A percentile compares a stretch with the other conserved stretches of the same genome.
Evolutionary conservation across 2,888 invertebrate genomes (phyloP).

Genomic region (Zonitis immaculata): DNA sequence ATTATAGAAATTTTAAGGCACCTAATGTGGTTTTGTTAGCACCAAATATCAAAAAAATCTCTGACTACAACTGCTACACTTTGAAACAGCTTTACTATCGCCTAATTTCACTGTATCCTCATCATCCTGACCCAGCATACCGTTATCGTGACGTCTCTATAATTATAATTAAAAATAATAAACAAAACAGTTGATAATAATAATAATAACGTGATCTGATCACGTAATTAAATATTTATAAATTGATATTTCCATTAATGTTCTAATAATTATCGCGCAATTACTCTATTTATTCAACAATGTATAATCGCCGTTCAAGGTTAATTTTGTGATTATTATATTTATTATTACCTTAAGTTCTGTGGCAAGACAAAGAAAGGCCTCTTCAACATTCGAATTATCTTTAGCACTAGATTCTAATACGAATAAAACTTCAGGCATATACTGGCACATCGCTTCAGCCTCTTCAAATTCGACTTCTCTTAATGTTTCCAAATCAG

Average conservation of each 20-base stretch:
- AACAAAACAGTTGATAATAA: no score
- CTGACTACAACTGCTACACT: conserved; percentile 61
- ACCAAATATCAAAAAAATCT: conserved; percentile 27
- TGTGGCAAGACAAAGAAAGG: conserved; percentile 79
- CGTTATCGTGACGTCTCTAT: conserved; percentile 71
- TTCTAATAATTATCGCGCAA: background rate
- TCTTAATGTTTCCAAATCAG: conserved; percentile 73
- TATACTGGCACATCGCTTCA: conserved; percentile 77
- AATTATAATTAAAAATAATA: conserved; percentile 32
- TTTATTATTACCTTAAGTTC: conserved; percentile 67
- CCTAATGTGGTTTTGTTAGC: conserved; percentile 5
- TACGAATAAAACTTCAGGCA: conserved; percentile 81
- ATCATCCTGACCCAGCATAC: conserved; percentile 55
- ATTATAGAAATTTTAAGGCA: conserved; percentile 13
- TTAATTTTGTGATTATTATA: no score
- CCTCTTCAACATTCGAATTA: conserved; percentile 85
- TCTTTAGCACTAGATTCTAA: conserved; percentile 89
- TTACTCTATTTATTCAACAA: background rate
- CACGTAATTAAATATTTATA: no score
- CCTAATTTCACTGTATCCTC: conserved; percentile 64
- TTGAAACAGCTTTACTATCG: conserved; percentile 62
- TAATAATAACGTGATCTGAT: no score
- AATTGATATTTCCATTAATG: no score
- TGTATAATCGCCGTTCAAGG: background rate
- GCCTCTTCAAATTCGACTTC: conserved; percentile 85